Conservation (phyloP, 2,113 vertebrate genomes). For the Danionella cerebrum region DNA sequence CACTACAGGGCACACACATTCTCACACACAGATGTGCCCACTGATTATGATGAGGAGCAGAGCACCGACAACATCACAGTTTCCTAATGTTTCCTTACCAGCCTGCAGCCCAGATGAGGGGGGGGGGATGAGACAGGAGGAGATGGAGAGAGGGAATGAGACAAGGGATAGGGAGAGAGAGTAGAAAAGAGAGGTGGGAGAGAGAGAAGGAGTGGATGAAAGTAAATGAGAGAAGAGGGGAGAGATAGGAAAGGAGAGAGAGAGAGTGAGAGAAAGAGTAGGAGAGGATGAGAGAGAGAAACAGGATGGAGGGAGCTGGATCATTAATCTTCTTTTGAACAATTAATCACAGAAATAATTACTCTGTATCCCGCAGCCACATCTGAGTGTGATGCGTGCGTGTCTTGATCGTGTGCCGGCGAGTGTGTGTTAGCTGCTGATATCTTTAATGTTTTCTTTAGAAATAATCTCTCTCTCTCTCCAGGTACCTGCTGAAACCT, state of each 20-base stretch:
- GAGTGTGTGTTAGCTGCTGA: background rate
- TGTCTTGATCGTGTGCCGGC: no score
- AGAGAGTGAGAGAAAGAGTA: background rate
- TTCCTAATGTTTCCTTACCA: background rate
- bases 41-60: conserved; percentile 18
- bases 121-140: no score
- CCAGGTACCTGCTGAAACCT: conserved; percentile 88
- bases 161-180: no score
- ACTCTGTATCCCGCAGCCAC: conserved; percentile 17
- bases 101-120: background rate
- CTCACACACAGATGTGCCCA: background rate
- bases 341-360: conserved; percentile 31
- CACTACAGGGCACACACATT: background rate
- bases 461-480: no score
- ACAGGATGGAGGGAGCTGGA: conserved; percentile 20
- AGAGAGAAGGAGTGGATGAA: background rate
- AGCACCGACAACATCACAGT: background rate
- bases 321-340: conserved; percentile 35
- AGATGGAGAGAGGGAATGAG: no score
- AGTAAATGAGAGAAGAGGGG: background rate
- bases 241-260: background rate
- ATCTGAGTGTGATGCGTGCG: background rate
- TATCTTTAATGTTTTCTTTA: background rate
- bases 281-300: background rate
- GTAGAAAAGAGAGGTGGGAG: no score